Evolutionary conservation across 2,797 vertebrate species (phyloP).

Genomic region (Alcedo atthis): DNA sequence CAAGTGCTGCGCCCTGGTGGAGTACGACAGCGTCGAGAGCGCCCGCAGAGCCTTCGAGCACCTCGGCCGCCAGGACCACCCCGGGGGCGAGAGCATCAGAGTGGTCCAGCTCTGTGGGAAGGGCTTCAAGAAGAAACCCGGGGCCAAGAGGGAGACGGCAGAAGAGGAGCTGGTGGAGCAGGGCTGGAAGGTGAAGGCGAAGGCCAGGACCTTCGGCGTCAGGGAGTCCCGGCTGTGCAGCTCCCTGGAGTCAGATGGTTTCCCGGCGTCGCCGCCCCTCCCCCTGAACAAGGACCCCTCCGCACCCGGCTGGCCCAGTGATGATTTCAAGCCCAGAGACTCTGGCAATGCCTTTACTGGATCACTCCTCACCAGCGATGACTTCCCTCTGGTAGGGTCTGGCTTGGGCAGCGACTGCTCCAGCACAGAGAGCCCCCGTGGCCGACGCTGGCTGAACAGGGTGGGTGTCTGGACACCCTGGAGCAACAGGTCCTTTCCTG

Average conservation of each 20-base stretch:
- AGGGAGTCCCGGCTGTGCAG: slow-evolving; percentile 59
- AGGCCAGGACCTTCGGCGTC: neutral
- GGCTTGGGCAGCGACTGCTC: neutral
- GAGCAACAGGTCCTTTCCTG: neutral
- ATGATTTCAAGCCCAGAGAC: neutral
- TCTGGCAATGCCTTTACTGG: neutral
- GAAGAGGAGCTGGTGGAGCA: slow-evolving; percentile 2
- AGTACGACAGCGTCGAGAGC: slow-evolving; percentile 80
- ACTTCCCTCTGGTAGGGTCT: neutral
- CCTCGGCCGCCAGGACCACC: slow-evolving; percentile 25
- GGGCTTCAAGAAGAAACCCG: slow-evolving; percentile 65
- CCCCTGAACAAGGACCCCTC: neutral
- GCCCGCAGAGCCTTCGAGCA: slow-evolving; percentile 72
- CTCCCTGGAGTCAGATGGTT: neutral
- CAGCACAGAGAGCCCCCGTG: neutral
- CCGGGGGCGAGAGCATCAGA: neutral
- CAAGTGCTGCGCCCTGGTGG: slow-evolving; percentile 79
- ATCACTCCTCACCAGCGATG: neutral
- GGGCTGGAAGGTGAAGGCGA: neutral
- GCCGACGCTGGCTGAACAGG: neutral
- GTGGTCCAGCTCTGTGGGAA: slow-evolving; percentile 74
- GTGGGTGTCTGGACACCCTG: neutral
- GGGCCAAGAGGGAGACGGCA: neutral
- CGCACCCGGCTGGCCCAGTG: accelerated
- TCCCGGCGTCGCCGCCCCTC: neutral